Evolutionary conservation across 2,113 vertebrate species (phyloP), one percentile per base, ranked within the genome.

Genomic region (Ginglymostoma cirratum): DNA sequence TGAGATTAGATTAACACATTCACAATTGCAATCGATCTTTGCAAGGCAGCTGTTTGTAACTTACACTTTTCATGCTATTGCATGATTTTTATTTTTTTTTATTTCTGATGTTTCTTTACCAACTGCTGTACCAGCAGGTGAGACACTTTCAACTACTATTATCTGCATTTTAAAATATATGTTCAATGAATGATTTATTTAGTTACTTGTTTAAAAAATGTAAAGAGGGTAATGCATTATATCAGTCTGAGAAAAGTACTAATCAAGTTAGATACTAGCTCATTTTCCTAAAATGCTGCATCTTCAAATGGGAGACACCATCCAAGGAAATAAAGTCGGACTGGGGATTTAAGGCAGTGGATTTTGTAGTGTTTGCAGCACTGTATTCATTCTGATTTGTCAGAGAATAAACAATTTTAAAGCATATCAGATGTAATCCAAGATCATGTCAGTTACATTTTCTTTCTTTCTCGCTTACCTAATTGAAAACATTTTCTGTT

Each of bases 61-160:
- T 72, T 95, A 95, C 94, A 95, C 69, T 95, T 95, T 95, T 95
- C 94, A 95, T 95, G 94, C 94, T 95, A 95, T 95, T 95, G 94
- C 94, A 95, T 95, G 69, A 95, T 95, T 52, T 95, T 94, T 90
- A 61, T 61, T 30, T 45, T 76, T 92, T 95, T 95, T 48, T 72
- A 48, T 95, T 95, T 52, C 92, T 94, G 7, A 70, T 76, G 94
- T 95, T 72, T 95, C 94, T 95, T 95, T 95, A 95, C 67, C 94
- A 72, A 95, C 94, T 95, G 94, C 94, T 95, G 94, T 95, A 95
- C 67, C 94, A 95, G 94, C 94, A 95, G 94, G 69, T 95, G 70
- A 95, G 94, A 95, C 94, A 95, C 94, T 95, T 95, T 76, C 69
- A 95, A 52, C 67, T 95, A 95, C 67, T 95, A 95, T 95, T 61